phyloP scores from a whole-genome alignment of 2,888 invertebrate genomes.

The Scotopteryx bipunctaria region DNA sequence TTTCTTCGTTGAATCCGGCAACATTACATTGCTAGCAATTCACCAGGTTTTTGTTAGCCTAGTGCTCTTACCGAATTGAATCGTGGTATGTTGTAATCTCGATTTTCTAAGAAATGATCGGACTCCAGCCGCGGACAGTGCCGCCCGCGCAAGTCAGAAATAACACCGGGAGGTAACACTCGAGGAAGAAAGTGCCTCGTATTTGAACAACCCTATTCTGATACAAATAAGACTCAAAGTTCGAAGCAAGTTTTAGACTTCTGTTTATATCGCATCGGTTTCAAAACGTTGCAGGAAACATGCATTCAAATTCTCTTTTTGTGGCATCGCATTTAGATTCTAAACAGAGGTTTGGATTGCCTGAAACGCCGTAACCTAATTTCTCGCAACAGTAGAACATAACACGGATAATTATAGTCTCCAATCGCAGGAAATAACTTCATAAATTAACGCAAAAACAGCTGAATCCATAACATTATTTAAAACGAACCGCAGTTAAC shows the following conservation, averaged over 20 bases:
- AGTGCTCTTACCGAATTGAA: slow-evolving; percentile 49
- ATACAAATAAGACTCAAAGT: slow-evolving; percentile 24
- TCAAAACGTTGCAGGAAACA: slow-evolving; percentile 54
- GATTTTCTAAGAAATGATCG: slow-evolving; percentile 57
- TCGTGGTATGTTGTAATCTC: slow-evolving; percentile 51
- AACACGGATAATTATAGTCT: slow-evolving; percentile 33
- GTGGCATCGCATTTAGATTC: slow-evolving; percentile 40
- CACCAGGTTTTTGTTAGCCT: slow-evolving; percentile 32
- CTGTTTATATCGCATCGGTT: slow-evolving; percentile 28
- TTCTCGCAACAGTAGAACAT: slow-evolving; percentile 35
- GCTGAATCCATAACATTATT: slow-evolving; percentile 32
- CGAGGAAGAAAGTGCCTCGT: slow-evolving; percentile 9
- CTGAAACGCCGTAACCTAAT: slow-evolving; percentile 40
- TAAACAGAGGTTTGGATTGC: slow-evolving; percentile 36
- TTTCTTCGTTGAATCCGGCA: neutral
- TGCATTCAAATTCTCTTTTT: slow-evolving; percentile 51
- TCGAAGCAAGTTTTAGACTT: neutral
- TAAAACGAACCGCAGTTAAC: slow-evolving; percentile 28
- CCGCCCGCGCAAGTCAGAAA: slow-evolving; percentile 58
- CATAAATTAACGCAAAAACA: slow-evolving; percentile 36
- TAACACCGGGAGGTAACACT: slow-evolving; percentile 45
- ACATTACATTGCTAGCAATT: slow-evolving; percentile 1
- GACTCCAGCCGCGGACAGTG: slow-evolving; percentile 49
- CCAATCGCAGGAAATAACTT: slow-evolving; percentile 28
- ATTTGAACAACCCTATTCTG: slow-evolving; percentile 19